These are phyloP conservation scores for Falco cherrug DNA, from an alignment of 2,797 vertebrate genomes.

Conservation along the genomic window DNA sequence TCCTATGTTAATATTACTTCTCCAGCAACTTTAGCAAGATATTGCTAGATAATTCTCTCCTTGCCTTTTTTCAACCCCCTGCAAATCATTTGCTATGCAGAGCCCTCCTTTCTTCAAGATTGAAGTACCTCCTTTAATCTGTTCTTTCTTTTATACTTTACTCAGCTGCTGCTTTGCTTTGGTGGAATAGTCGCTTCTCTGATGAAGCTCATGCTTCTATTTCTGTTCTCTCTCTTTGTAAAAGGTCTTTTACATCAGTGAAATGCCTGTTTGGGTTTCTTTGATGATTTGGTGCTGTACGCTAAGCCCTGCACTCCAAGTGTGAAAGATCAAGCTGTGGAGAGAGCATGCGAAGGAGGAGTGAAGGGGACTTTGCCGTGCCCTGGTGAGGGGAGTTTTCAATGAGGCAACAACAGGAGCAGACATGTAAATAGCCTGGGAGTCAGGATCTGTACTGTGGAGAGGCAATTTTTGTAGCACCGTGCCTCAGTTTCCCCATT, in stretches of 20 bases:
- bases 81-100: conserved; percentile 16
- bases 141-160: conserved; percentile 25
- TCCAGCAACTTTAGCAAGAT: background rate
- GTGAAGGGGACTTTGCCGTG: background rate
- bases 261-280: conserved; percentile 23
- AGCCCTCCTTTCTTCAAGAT: background rate
- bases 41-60: background rate
- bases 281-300: background rate
- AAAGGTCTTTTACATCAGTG: conserved; percentile 34
- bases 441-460: background rate
- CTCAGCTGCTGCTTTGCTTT: conserved; percentile 39
- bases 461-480: background rate
- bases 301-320: background rate
- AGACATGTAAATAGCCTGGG: background rate
- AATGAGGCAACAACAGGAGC: background rate
- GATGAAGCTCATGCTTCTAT: conserved; percentile 31
- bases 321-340: background rate
- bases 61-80: background rate
- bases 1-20: conserved; percentile 18
- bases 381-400: background rate
- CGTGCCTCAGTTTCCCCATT: background rate
- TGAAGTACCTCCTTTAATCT: conserved; percentile 57
- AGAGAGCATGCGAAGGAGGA: background rate
- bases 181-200: conserved; percentile 31
- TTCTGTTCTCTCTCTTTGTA: conserved; percentile 5